Percentiles rank a stretch among this genome's conserved stretches.
Evolutionary conservation across 2,113 vertebrate species (phyloP).

Genomic region (Eurypyga helias): DNA sequence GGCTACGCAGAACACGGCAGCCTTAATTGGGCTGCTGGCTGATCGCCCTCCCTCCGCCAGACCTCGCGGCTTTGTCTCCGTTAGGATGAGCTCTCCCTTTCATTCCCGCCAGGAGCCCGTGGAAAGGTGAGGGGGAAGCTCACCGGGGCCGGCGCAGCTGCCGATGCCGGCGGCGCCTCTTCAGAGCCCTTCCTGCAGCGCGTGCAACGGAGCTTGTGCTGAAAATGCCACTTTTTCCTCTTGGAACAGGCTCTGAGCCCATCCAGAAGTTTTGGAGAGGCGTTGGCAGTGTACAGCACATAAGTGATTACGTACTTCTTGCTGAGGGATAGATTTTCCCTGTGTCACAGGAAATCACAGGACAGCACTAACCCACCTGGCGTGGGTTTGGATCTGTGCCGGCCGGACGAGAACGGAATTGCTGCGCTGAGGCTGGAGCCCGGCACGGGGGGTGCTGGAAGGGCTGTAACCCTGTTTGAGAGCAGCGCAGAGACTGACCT

Average conservation of each 20-base stretch:
- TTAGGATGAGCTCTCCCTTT: accelerated
- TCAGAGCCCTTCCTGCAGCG: neutral
- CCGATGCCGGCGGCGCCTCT: accelerated
- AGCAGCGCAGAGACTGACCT: neutral
- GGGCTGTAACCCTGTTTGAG: accelerated
- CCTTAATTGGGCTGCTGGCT: neutral
- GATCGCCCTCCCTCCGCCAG: neutral
- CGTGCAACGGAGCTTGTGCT: accelerated
- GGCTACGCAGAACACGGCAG: accelerated
- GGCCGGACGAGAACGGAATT: accelerated
- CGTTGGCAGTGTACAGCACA: accelerated
- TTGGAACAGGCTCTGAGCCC: neutral
- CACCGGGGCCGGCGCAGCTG: neutral
- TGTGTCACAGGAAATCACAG: accelerated
- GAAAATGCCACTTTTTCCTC: neutral
- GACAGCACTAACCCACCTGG: accelerated
- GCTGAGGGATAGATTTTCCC: accelerated
- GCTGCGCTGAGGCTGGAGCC: neutral
- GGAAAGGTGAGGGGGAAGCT: neutral
- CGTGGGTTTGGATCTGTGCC: neutral
- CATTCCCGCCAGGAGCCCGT: no score
- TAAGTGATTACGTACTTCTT: neutral
- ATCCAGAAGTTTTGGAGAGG: accelerated
- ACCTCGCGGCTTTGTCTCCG: accelerated
- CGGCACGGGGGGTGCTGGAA: accelerated